phyloP scores from a whole-genome alignment of 2,888 invertebrate species.

The Vannuccia rotundouncinata region DNA sequence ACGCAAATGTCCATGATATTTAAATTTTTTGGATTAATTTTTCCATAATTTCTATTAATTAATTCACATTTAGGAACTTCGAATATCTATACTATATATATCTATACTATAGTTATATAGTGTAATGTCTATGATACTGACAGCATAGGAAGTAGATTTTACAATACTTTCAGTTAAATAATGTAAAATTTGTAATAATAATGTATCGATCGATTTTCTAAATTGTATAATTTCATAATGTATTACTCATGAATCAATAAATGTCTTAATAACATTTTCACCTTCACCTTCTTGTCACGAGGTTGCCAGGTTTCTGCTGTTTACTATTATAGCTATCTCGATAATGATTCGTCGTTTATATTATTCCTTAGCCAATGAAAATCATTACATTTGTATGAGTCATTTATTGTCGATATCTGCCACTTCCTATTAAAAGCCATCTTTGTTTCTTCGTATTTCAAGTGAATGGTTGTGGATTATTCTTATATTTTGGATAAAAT shows the following conservation, averaged over 20 bases:
- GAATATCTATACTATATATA: background rate
- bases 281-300: background rate
- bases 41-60: background rate
- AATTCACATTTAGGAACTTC: background rate
- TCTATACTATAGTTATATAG: too few species aligned
- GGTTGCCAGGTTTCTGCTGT: background rate
- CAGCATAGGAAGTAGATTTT: too few species aligned
- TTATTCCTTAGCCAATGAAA: background rate
- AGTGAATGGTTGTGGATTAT: background rate
- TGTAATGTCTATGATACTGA: too few species aligned
- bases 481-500: background rate
- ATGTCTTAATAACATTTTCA: background rate
- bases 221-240: background rate
- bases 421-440: background rate
- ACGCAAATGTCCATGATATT: conserved; percentile 1
- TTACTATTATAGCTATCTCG: background rate
- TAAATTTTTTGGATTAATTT: background rate
- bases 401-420: background rate
- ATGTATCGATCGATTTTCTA: too few species aligned
- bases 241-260: background rate
- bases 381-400: background rate
- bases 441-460: background rate
- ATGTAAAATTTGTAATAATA: too few species aligned
- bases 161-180: too few species aligned
- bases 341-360: background rate